A percentile compares a stretch with the other conserved stretches of the same genome.
Conservation (phyloP, 2,888 invertebrate species). For the Idaea straminata region DNA sequence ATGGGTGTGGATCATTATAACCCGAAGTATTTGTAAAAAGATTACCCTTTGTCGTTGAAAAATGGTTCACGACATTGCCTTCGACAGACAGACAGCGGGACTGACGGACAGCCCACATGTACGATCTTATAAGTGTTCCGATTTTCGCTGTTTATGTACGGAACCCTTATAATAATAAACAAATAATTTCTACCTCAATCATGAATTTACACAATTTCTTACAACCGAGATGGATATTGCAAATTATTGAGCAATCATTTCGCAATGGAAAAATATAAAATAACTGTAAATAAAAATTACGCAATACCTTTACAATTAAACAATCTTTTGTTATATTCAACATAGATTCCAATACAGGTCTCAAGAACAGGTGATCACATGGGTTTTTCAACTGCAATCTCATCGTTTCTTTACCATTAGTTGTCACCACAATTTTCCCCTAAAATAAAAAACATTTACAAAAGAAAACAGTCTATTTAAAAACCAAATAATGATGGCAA, state of each 20-base stretch:
- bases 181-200: neutral
- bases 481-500: too few relatives aligned
- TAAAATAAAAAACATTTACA: constrained; percentile 26
- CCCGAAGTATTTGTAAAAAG: too few relatives aligned
- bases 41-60: too few relatives aligned
- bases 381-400: constrained; percentile 62
- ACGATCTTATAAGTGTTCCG: too few relatives aligned
- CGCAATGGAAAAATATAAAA: neutral
- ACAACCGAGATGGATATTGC: neutral
- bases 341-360: constrained; percentile 44
- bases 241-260: neutral
- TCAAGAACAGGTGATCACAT: constrained; percentile 59
- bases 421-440: constrained; percentile 52
- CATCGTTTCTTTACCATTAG: constrained; percentile 51
- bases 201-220: neutral
- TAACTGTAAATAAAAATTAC: neutral
- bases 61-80: too few relatives aligned
- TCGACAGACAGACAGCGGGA: too few relatives aligned
- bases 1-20: too few relatives aligned
- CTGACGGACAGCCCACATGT: too few relatives aligned
- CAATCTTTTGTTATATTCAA: constrained; percentile 52
- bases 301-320: constrained; percentile 41
- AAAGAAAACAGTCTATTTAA: neutral
- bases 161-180: neutral
- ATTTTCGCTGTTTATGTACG: too few relatives aligned